Percentiles rank a stretch among this genome's conserved stretches.
Conservation (phyloP, 2,113 vertebrate genomes). For the Meleagris gallopavo region DNA sequence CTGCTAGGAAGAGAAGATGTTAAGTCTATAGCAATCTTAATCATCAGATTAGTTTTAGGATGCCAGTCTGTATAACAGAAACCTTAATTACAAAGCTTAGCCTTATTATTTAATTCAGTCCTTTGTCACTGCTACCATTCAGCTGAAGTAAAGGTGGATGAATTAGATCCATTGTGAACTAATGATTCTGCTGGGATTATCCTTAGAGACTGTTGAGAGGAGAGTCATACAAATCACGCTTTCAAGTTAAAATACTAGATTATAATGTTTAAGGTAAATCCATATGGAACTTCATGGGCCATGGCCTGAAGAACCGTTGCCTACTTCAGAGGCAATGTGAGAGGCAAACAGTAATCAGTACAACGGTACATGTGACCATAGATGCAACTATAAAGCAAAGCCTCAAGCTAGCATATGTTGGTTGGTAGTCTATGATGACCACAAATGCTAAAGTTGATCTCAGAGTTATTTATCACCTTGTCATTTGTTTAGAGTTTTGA, state of each 20-base stretch:
- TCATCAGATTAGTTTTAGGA: not conserved
- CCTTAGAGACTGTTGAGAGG: not conserved
- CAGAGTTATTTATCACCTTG: not conserved
- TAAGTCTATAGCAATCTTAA: not conserved
- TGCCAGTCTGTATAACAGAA: not conserved
- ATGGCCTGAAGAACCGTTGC: not conserved
- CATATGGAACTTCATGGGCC: not conserved
- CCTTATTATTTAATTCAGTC: not conserved
- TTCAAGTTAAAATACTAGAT: not conserved
- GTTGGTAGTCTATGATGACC: not conserved
- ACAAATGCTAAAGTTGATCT: not conserved
- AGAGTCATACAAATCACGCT: not conserved
- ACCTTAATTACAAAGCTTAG: not conserved
- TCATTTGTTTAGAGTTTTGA: not conserved
- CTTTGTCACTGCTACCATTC: not conserved
- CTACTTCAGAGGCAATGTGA: not conserved
- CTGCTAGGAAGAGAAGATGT: too few species aligned
- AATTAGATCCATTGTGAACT: not conserved
- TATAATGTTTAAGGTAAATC: too few species aligned
- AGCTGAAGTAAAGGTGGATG: not conserved
- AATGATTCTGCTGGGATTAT: not conserved
- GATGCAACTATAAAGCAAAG: not conserved
- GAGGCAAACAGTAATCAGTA: not conserved
- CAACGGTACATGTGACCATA: not conserved
- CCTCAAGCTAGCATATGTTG: not conserved